A percentile compares a stretch with the other conserved stretches of the same genome.
Evolutionary conservation across 2,797 vertebrate species (phyloP).

Genomic region (Rhincodon typus): DNA sequence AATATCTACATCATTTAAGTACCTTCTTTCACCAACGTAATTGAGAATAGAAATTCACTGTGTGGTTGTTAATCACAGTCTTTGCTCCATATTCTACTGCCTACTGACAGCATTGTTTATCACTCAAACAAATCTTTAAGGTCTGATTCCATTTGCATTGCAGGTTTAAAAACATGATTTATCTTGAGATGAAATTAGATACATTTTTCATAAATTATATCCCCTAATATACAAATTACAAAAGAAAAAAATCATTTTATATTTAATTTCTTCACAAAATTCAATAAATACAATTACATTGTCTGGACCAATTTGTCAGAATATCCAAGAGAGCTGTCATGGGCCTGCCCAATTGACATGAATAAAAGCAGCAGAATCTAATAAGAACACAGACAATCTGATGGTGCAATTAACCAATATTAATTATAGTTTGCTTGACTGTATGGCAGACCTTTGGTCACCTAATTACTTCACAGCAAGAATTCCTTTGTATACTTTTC

Average conservation of each 20-base stretch:
- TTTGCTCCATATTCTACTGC: too few relatives aligned
- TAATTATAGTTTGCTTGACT: background rate
- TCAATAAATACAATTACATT: conserved; percentile 22
- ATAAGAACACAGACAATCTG: conserved; percentile 18
- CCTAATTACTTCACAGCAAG: background rate
- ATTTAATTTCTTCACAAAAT: conserved; percentile 1
- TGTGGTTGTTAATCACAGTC: background rate
- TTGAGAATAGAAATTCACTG: background rate
- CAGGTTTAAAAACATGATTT: background rate
- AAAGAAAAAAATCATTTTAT: conserved; percentile 24
- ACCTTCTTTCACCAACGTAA: background rate
- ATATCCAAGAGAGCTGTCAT: background rate
- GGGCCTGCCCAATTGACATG: background rate
- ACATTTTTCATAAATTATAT: conserved; percentile 3
- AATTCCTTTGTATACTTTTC: background rate
- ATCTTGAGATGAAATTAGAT: conserved; percentile 4
- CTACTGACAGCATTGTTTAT: background rate
- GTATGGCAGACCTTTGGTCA: background rate
- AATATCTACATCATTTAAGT: too few relatives aligned
- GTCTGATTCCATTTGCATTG: background rate
- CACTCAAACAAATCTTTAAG: background rate
- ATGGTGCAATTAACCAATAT: background rate
- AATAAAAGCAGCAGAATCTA: background rate
- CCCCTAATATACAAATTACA: background rate
- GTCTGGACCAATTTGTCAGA: background rate